phyloP scores from a whole-genome alignment of 2,113 vertebrate species.

The Alligator mississippiensis region DNA sequence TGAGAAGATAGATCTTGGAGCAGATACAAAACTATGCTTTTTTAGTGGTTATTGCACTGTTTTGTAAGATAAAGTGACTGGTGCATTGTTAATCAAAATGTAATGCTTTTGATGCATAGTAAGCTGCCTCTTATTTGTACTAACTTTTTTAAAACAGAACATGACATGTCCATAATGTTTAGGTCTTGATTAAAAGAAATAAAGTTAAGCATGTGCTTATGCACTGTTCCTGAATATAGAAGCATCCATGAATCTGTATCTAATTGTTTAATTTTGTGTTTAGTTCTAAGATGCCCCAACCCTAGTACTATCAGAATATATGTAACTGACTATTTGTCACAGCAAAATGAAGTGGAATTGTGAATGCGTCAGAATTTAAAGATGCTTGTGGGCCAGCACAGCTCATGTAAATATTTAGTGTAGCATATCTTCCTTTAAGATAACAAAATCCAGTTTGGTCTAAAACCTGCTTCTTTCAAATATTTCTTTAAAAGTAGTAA shows the following conservation, averaged over 20 bases:
- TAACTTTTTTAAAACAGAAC: neutral
- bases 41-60: neutral
- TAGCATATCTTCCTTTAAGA: neutral
- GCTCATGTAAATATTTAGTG: neutral
- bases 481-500: neutral
- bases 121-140: neutral
- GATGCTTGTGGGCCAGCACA: neutral
- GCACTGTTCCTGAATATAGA: neutral
- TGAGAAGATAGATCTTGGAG: neutral
- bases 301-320: neutral
- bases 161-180: neutral
- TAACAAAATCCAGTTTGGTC: constrained; percentile 12
- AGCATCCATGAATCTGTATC: neutral
- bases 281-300: neutral
- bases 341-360: neutral
- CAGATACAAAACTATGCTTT: neutral
- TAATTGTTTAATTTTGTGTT: neutral
- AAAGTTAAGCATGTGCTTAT: neutral
- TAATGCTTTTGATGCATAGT: neutral
- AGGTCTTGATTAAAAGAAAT: neutral
- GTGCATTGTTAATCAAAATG: neutral
- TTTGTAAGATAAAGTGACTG: neutral
- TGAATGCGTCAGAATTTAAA: neutral
- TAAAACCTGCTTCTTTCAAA: neutral
- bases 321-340: neutral